Conservation (phyloP, 2,888 invertebrate genomes). For the Caenorhabditis imperialis region DNA sequence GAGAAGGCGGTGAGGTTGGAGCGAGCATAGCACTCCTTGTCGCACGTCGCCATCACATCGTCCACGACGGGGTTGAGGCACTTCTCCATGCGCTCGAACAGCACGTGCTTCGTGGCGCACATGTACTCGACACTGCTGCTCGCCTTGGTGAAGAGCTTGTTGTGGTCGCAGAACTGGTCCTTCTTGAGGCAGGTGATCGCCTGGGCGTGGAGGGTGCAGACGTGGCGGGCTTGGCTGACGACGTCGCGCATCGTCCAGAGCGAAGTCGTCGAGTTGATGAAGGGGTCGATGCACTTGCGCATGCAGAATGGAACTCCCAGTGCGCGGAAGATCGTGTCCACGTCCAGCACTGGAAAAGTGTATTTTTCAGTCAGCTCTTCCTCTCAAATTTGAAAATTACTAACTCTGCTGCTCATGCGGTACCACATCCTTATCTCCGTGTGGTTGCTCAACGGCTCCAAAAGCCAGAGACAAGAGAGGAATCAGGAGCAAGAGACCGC, state of each 20-base stretch:
- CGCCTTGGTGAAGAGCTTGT: slow-evolving; percentile 50
- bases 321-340: slow-evolving; percentile 60
- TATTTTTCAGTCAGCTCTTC: no score
- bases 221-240: slow-evolving; percentile 42
- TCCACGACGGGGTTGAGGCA: slow-evolving; percentile 53
- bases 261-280: slow-evolving; percentile 53
- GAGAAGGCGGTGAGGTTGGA: slow-evolving; percentile 54
- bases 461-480: background rate
- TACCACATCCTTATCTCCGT: slow-evolving; percentile 32
- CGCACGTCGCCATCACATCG: slow-evolving; percentile 50
- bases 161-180: slow-evolving; percentile 53
- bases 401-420: slow-evolving; percentile 27
- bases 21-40: slow-evolving; percentile 50
- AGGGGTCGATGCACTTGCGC: slow-evolving; percentile 60
- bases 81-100: slow-evolving; percentile 49
- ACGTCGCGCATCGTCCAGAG: slow-evolving; percentile 60
- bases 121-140: slow-evolving; percentile 55
- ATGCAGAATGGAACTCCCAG: slow-evolving; percentile 59
- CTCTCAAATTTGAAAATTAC: background rate
- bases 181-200: slow-evolving; percentile 49
- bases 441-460: slow-evolving; percentile 3
- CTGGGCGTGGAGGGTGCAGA: slow-evolving; percentile 54
- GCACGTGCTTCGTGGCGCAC: slow-evolving; percentile 52
- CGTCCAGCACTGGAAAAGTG: slow-evolving; percentile 45
- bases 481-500: slow-evolving; percentile 1